Base-by-base conservation (phyloP, 2,797 vertebrate species). In the Centropyge bicolor region DNA sequence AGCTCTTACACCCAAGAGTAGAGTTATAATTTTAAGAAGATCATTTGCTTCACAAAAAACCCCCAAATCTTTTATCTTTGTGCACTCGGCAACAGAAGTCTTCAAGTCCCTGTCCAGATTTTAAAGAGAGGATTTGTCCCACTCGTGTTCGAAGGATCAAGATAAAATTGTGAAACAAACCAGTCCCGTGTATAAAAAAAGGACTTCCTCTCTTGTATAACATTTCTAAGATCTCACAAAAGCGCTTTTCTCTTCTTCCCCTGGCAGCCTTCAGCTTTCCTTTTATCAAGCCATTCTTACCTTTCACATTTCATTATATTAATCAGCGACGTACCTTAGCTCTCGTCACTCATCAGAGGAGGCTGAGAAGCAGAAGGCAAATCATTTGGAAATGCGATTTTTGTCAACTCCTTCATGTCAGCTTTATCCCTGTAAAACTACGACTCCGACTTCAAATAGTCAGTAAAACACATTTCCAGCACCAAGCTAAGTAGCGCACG, bases 261-360 rank as follows among this genome's bases (percentile, higher is more conserved):
- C 86, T 24, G 45, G 76, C 76, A 79, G 69, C 74, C 69, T 83
- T 86, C 74, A 86, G 76, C 79, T 75, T 82, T 85, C 64, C 78
- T 92, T 83, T 90, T 87, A 92, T 90, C 78, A 84, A 86, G 85
- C 85, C 73, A 73, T 72, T 91, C 91, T 86, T 91, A 87, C 82
- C 87, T 93, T 90, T 93, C 88, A 89, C 74, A 82, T 92, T 92
- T 70, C 74, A 88, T 94, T 93, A 89, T 83, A 84, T 87, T 92
- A 93, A 94, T 94, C 84, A 92, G 78, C 71, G 27, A 65, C 84
- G 82, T 86, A 84, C 81, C 81, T 91, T 83, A 84, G 76, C 84
- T 84, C 70, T 85, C 81, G 57, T 81, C 46, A 71, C 52, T 88
- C 81, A 86, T 92, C 91, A 89, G 68, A 87, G 63, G 49, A 76